Percentiles rank a stretch among this genome's conserved stretches.
Evolutionary conservation across 2,113 vertebrate genomes (phyloP).

Genomic region (Chaetops frenatus): DNA sequence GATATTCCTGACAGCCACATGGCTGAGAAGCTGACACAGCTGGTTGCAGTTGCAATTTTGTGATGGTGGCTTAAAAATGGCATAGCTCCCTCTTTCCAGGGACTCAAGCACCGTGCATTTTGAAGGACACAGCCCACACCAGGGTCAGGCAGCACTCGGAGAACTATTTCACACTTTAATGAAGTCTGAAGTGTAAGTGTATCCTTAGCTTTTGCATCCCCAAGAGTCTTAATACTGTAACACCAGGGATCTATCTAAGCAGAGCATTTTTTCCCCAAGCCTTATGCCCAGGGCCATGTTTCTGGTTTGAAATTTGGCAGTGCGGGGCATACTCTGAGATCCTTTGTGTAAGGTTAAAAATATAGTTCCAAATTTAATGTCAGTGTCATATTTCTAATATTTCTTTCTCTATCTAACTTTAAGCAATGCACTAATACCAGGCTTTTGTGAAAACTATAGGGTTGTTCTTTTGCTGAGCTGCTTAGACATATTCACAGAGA

Average conservation of each 20-base stretch:
- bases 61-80: neutral
- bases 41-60: neutral
- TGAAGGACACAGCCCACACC: rapidly evolving
- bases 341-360: neutral
- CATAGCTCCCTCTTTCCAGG: neutral
- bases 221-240: neutral
- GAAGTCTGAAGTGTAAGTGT: neutral
- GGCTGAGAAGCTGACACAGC: neutral
- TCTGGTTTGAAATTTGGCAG: neutral
- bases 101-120: neutral
- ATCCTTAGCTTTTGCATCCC: neutral
- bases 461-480: neutral
- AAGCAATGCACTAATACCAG: neutral
- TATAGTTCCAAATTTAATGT: neutral
- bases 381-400: neutral
- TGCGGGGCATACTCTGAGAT: neutral
- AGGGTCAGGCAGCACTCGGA: neutral
- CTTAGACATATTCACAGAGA: neutral
- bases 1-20: neutral
- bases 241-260: neutral
- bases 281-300: neutral
- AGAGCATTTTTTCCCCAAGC: neutral
- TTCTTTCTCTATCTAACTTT: neutral
- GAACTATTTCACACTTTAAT: neutral
- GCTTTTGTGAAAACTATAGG: neutral